phyloP scores from a whole-genome alignment of 2,113 vertebrate genomes.

The Gracilinanus agilis region DNA sequence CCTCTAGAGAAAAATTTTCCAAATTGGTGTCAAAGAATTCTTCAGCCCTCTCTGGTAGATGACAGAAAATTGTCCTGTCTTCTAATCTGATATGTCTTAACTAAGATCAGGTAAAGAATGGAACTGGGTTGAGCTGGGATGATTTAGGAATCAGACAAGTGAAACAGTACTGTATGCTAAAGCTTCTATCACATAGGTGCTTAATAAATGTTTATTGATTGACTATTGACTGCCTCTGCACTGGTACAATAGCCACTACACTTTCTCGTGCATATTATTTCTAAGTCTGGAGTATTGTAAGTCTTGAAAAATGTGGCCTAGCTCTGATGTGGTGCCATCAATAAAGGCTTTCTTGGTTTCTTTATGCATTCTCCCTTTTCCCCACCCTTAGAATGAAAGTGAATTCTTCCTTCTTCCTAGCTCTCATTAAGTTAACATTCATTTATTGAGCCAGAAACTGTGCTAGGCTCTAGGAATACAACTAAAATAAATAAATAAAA shows the following conservation, averaged over 20 bases:
- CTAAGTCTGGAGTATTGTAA: background rate
- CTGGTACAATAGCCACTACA: background rate
- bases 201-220: constrained; percentile 2
- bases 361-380: background rate
- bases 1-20: background rate
- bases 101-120: background rate
- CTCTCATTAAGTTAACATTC: background rate
- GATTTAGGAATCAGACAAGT: background rate
- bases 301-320: background rate
- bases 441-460: background rate
- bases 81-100: background rate
- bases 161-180: background rate
- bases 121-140: background rate
- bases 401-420: background rate
- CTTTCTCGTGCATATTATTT: background rate
- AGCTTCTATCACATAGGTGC: background rate
- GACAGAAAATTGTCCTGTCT: background rate
- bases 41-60: background rate
- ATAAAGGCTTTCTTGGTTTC: background rate
- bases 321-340: background rate
- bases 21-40: background rate
- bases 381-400: background rate
- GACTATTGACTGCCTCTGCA: background rate
- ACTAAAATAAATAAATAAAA: background rate
- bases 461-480: background rate